Evolutionary conservation across 2,888 invertebrate species (phyloP), one percentile per base, ranked within the genome.

Genomic region (Nemurella pictetii): DNA sequence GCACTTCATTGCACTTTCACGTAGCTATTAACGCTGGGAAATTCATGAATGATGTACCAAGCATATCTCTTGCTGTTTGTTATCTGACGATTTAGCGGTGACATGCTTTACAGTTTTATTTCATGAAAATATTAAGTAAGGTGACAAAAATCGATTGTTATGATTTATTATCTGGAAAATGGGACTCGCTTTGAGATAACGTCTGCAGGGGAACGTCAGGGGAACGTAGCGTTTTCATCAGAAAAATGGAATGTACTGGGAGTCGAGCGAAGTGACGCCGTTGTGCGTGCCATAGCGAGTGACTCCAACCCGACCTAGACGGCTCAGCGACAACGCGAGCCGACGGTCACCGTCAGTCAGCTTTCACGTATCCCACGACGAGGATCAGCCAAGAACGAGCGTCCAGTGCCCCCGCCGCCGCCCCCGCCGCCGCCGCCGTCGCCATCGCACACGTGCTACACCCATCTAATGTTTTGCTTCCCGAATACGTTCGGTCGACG

Each of bases 391-490:
- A 55, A 12, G 55, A 20, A 20, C 55, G 55, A 55, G 55, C 55
- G 15, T 12, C 9, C 55, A 20, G 9, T 9, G 32, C 32, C 9
- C 4, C 32, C 32, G 32, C 32, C 32, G 32, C 32, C 32, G 32
- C 3, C 32, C 20, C 5, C 75, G 75, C 7, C 75, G 55, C 28
- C 12, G 27, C 55, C 55, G 55, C 4, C 28, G 28, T n/a, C n/a
- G n/a, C n/a, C n/a, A n/a, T n/a, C n/a, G n/a, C n/a, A n/a, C n/a
- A n/a, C n/a, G n/a, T n/a, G n/a, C n/a, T n/a, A n/a, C n/a, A n/a
- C n/a, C n/a, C n/a, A n/a, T n/a, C n/a, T n/a, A n/a, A 90, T 90
- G 90, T 90, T 90, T 87, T 90, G 90, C 87, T 90, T 90, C 86
- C 90, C 90, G 87, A 90, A 90, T 86, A 90, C 90, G 83, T 90